These are phyloP conservation scores for Stomorhina lunata DNA, from an alignment of 2,888 invertebrate genomes.

Conservation along the genomic window DNA sequence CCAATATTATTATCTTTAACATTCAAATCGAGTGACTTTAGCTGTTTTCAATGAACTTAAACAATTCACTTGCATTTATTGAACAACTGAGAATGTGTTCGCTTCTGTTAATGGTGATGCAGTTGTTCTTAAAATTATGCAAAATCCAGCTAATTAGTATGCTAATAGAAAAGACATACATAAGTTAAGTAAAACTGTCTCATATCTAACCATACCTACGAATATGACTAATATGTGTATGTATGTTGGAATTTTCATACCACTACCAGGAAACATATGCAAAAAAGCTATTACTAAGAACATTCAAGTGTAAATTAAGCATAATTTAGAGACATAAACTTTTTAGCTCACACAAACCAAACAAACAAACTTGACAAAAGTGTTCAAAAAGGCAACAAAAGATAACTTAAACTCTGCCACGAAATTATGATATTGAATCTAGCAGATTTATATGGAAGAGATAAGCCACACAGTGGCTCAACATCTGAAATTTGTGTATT, in stretches of 20 bases:
- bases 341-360: background rate
- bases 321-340: slow-evolving; percentile 51
- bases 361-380: slow-evolving; percentile 11
- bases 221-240: too few species aligned
- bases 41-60: slow-evolving; percentile 13
- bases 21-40: too few species aligned
- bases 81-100: slow-evolving; percentile 23
- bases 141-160: slow-evolving; percentile 56
- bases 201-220: background rate
- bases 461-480: background rate
- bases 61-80: slow-evolving; percentile 22
- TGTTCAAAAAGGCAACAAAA: background rate
- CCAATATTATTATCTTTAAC: background rate
- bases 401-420: slow-evolving; percentile 11
- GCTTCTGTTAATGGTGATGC: too few species aligned
- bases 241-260: background rate
- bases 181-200: background rate
- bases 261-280: background rate
- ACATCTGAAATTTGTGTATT: slow-evolving; percentile 7
- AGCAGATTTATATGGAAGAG: too few species aligned
- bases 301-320: slow-evolving; percentile 62
- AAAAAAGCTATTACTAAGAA: slow-evolving; percentile 27
- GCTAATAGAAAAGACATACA: slow-evolving; percentile 42
- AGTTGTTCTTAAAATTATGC: slow-evolving; percentile 35
- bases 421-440: slow-evolving; percentile 47